Base-by-base conservation (phyloP, 2,888 invertebrate genomes). In the Strigamia crassipes region DNA sequence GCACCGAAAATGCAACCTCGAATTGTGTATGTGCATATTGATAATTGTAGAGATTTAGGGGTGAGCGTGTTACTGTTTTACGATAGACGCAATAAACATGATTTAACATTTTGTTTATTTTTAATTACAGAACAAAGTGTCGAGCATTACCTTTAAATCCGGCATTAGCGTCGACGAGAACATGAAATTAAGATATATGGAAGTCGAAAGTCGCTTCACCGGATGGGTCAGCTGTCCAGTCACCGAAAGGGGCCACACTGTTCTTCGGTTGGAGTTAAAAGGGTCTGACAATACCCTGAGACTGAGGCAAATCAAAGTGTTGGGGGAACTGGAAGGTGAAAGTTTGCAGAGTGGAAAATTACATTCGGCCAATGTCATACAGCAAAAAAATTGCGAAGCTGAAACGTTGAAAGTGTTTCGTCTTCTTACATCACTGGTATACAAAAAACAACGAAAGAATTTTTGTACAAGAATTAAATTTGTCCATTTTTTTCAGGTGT, bases 331-430 rank as follows among this genome's bases (percentile, higher is more conserved):
- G 18, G 90, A 90, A 82, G 91, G 91, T 6, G 91, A 91, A 85
- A 88, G 89, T 18, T 82, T 85, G 21, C 83, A 84, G 12, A 83
- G 86, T 84, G 83, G 86, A 78, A 84, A 87, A 84, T 86, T 87
- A 84, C 86, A 86, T 85, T 85, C 87, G 83, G 84, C 89, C 81
- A 84, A 89, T 42, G 91, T 92, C 38, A 93, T 96, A 21, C 93
- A 97, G 84, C 96, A 96, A 86, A 91, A 92, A 83, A 93, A 95
- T 86, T 95, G 96, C 85, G 97, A 97, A 88, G 91, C 93, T 0
- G 97, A 97, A 89, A 97, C 97, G 0, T 89, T 98, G 61, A 90
- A 95, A 84, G 97, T 98, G 0, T 98, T 98, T 88, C 90, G 97
- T 15, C 90, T 97, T 9, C 93, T 98, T 51, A 97, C 97, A 0